phyloP scores from a whole-genome alignment of 2,888 invertebrate species.

The Meiosimyza decipiens region DNA sequence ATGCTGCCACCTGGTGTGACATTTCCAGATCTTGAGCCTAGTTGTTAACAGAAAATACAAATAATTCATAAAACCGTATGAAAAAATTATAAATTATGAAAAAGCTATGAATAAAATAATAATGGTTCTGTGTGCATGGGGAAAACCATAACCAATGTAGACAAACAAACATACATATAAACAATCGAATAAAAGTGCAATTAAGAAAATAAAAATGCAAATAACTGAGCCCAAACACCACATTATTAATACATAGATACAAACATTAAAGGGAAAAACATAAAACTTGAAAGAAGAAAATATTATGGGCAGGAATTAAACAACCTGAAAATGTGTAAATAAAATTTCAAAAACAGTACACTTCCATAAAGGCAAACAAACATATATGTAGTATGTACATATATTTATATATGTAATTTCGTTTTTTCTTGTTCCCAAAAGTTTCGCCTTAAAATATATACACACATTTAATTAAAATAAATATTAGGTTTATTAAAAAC shows the following conservation, averaged over 20 bases:
- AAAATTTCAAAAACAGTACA: too few species aligned
- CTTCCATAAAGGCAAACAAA: too few species aligned
- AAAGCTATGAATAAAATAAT: not conserved
- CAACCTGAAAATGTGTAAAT: too few species aligned
- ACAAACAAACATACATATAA: slow-evolving; percentile 32
- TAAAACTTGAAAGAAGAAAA: not conserved
- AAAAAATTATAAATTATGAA: not conserved
- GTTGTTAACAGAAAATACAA: slow-evolving; percentile 23
- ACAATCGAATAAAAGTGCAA: slow-evolving; percentile 22
- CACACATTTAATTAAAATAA: too few species aligned
- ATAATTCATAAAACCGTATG: not conserved
- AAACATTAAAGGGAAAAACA: slow-evolving; percentile 39
- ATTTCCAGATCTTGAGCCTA: slow-evolving; percentile 80
- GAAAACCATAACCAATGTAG: slow-evolving; percentile 27
- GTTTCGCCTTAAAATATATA: too few species aligned
- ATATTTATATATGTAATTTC: too few species aligned
- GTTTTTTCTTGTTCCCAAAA: too few species aligned
- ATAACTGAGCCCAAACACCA: slow-evolving; percentile 10
- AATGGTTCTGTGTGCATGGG: slow-evolving; percentile 9
- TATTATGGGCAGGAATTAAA: too few species aligned
- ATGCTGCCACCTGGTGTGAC: slow-evolving; percentile 75
- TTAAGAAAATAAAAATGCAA: slow-evolving; percentile 38
- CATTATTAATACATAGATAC: slow-evolving; percentile 40
- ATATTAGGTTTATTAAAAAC: too few species aligned
- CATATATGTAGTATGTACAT: too few species aligned